These are phyloP conservation scores for Malurus alboscapulatus DNA, from an alignment of 2,113 vertebrate genomes.

Conservation along the genomic window DNA sequence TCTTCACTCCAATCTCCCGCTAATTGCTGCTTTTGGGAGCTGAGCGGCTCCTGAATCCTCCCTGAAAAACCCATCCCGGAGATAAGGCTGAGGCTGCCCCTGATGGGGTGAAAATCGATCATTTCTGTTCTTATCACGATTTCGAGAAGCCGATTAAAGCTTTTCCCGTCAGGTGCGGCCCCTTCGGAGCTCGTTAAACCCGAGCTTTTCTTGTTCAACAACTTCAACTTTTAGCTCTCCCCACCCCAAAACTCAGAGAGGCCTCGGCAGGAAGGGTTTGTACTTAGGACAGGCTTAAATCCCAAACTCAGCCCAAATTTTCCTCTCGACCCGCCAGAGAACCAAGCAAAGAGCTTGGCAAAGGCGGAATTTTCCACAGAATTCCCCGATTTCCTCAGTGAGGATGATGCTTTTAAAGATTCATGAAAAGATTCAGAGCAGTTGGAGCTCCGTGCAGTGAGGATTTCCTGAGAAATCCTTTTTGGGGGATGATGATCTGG, in stretches of 20 bases:
- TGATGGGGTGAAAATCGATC: not conserved
- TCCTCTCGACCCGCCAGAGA: fast-evolving
- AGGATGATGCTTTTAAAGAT: not conserved
- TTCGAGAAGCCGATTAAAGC: not conserved
- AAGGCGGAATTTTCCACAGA: fast-evolving
- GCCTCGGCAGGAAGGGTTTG: not conserved
- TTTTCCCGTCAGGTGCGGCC: not conserved
- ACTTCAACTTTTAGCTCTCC: not conserved
- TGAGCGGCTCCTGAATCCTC: not conserved
- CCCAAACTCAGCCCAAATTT: not conserved
- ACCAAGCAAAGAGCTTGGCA: fast-evolving
- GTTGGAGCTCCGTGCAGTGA: not conserved
- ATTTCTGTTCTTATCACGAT: not conserved
- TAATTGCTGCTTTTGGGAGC: not conserved
- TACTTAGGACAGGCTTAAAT: fast-evolving
- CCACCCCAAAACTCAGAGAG: not conserved
- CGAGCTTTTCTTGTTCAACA: not conserved
- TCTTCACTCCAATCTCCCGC: not conserved
- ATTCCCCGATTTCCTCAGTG: fast-evolving
- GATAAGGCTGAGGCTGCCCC: not conserved
- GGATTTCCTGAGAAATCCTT: not conserved
- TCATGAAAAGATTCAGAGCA: fast-evolving
- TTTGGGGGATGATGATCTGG: not conserved
- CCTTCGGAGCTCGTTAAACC: not conserved
- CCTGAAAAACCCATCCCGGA: not conserved